Percentiles rank a stretch among this genome's conserved stretches.
These are phyloP conservation scores for Tympanoctomys barrerae DNA, from an alignment of 2,797 vertebrate genomes.

Conservation along the genomic window DNA sequence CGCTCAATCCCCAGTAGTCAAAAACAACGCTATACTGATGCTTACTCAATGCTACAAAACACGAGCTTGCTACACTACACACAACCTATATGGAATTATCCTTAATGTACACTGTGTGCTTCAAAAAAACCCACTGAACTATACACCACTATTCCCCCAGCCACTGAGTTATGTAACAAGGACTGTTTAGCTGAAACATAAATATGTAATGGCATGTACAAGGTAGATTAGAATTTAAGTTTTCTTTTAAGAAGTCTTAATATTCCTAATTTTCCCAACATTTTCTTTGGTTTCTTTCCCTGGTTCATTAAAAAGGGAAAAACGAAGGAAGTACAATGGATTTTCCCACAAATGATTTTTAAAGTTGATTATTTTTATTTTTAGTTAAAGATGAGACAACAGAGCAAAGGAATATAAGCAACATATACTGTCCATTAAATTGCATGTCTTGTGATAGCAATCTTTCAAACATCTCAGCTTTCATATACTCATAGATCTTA, in stretches of 20 bases:
- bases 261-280: neutral
- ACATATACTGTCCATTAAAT: neutral
- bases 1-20: too few relatives aligned
- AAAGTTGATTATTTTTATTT: constrained; percentile 22
- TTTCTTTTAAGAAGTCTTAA: neutral
- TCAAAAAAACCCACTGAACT: constrained; percentile 36
- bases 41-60: constrained; percentile 37
- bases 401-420: neutral
- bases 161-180: neutral
- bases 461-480: neutral
- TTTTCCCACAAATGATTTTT: constrained; percentile 38
- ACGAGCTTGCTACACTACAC: neutral
- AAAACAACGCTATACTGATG: constrained; percentile 2
- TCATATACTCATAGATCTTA: neutral
- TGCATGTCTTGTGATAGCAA: neutral
- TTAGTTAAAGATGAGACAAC: constrained; percentile 25
- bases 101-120: neutral
- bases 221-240: neutral
- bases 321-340: neutral
- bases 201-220: neutral
- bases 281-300: neutral
- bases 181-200: constrained; percentile 4
- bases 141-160: neutral
- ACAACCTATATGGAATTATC: neutral
- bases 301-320: neutral